phyloP scores from a whole-genome alignment of 2,113 vertebrate species.

The Ctenomys sociabilis region DNA sequence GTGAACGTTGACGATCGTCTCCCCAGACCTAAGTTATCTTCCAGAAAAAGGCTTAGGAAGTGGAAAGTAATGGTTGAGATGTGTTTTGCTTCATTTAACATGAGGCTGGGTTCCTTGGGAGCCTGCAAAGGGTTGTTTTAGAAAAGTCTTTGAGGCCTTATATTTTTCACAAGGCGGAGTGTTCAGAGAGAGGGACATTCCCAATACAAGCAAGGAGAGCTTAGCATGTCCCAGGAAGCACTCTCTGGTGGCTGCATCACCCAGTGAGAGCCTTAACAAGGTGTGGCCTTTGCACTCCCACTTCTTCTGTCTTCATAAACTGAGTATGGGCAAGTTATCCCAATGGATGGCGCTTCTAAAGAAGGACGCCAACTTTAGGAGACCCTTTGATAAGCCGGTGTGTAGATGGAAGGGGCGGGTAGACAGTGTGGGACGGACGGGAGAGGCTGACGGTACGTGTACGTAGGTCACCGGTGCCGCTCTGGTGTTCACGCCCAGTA shows the following conservation, averaged over 20 bases:
- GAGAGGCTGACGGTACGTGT: not conserved
- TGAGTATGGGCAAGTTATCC: not conserved
- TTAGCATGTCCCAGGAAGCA: not conserved
- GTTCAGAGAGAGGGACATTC: not conserved
- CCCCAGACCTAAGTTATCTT: not conserved
- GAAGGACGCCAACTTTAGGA: not conserved
- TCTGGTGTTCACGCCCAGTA: not conserved
- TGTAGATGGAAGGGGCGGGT: not conserved
- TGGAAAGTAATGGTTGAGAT: not conserved
- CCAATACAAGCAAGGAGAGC: not conserved
- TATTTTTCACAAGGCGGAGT: not conserved
- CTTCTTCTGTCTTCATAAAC: not conserved
- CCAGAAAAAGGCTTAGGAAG: not conserved
- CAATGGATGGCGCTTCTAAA: not conserved
- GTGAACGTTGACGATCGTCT: not conserved
- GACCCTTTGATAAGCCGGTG: not conserved
- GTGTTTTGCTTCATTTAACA: not conserved
- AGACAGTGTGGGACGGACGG: not conserved
- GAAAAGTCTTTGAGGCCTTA: not conserved
- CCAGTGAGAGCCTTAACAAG: not conserved
- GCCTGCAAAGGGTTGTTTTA: not conserved
- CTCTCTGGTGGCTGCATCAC: not conserved
- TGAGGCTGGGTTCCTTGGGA: not conserved
- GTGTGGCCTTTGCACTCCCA: not conserved
- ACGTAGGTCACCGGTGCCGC: fast-evolving